phyloP scores from a whole-genome alignment of 2,888 invertebrate genomes.

The Acronicta alni region DNA sequence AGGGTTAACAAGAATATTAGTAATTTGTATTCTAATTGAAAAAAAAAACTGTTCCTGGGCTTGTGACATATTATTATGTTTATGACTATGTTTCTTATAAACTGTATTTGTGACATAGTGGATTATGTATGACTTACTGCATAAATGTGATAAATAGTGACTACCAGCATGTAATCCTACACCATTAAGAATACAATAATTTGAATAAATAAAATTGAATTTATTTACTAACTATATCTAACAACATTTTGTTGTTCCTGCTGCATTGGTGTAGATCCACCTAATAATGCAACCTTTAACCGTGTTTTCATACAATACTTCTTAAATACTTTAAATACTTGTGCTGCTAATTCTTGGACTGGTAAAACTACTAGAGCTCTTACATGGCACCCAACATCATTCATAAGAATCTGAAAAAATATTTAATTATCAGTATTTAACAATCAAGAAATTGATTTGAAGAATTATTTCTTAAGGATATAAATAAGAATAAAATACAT shows the following conservation, averaged over 20 bases:
- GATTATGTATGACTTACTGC: too few species aligned
- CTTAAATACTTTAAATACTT: slow-evolving; percentile 95
- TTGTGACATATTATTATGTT: too few species aligned
- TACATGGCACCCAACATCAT: slow-evolving; percentile 91
- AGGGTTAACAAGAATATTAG: too few species aligned
- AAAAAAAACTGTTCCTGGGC: too few species aligned
- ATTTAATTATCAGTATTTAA: too few species aligned
- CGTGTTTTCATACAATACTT: slow-evolving; percentile 91
- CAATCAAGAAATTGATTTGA: neutral
- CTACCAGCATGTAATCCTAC: too few species aligned
- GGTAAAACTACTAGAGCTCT: slow-evolving; percentile 97
- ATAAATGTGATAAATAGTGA: too few species aligned
- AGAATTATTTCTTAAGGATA: neutral
- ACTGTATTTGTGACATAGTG: too few species aligned
- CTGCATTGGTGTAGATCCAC: slow-evolving; percentile 91
- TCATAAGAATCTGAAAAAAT: slow-evolving; percentile 87
- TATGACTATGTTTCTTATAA: too few species aligned
- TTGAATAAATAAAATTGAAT: neutral
- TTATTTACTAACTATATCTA: slow-evolving; percentile 76
- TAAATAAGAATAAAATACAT: neutral
- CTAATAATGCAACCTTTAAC: slow-evolving; percentile 92
- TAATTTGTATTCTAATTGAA: too few species aligned
- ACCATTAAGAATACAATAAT: too few species aligned
- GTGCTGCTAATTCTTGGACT: slow-evolving; percentile 96
- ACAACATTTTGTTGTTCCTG: slow-evolving; percentile 92